These are phyloP conservation scores for Orientallactaga sibirica DNA, from an alignment of 2,797 vertebrate species.

Conservation along the genomic window DNA sequence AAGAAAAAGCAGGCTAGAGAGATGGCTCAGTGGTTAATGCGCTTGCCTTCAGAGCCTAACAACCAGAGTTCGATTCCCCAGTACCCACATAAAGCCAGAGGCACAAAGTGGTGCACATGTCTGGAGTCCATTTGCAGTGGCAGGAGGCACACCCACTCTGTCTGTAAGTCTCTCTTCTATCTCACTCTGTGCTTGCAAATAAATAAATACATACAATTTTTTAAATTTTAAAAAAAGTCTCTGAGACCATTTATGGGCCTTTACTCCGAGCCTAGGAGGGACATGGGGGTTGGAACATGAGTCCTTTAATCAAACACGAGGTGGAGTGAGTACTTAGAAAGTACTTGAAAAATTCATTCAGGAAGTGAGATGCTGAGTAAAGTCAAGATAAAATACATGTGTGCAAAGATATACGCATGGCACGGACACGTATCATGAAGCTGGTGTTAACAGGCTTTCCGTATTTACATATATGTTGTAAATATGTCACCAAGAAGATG, in stretches of 20 bases:
- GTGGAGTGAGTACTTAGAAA: background rate
- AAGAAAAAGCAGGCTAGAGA: too few species aligned
- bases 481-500: background rate
- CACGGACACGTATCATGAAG: background rate
- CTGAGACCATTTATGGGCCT: background rate
- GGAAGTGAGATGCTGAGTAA: background rate
- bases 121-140: too few species aligned
- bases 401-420: background rate
- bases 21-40: too few species aligned
- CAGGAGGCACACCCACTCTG: too few species aligned
- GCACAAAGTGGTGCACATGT: too few species aligned
- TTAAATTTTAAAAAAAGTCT: background rate
- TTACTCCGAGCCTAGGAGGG: conserved; percentile 4
- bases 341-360: conserved; percentile 15
- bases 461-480: background rate
- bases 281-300: background rate
- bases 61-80: too few species aligned
- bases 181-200: too few species aligned
- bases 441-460: background rate
- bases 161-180: too few species aligned
- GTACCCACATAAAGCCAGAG: too few species aligned
- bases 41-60: too few species aligned
- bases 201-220: too few species aligned
- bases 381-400: background rate
- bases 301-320: background rate